These are phyloP conservation scores for Ernsta delagoae DNA, from an alignment of 2,888 invertebrate species.

Conservation along the genomic window DNA sequence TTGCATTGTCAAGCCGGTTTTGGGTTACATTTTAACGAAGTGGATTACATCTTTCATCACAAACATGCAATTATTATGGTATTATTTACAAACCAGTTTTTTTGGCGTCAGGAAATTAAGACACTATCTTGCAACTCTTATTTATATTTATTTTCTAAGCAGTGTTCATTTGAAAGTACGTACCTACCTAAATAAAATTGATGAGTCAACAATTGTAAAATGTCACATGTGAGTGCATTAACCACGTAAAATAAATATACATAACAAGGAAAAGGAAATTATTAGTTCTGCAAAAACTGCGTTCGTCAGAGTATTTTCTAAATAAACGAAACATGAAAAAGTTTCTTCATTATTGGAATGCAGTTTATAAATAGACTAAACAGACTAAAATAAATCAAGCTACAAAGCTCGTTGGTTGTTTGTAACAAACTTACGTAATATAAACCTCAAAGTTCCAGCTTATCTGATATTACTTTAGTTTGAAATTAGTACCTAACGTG, in stretches of 20 bases:
- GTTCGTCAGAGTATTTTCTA: too few species aligned
- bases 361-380: conserved; percentile 4
- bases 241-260: too few species aligned
- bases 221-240: too few species aligned
- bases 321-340: too few species aligned
- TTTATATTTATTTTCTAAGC: not conserved
- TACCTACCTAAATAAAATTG: too few species aligned
- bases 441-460: conserved; percentile 12
- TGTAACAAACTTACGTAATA: conserved; percentile 24
- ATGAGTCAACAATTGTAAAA: too few species aligned
- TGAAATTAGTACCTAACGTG: not conserved
- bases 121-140: conserved; percentile 3
- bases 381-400: conserved; percentile 1
- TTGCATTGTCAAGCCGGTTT: conserved; percentile 9
- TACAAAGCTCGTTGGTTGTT: conserved; percentile 5
- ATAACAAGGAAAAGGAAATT: too few species aligned
- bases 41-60: conserved; percentile 29
- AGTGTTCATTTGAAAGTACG: not conserved
- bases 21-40: conserved; percentile 26
- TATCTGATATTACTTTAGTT: conserved; percentile 13
- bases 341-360: conserved; percentile 12
- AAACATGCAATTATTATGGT: conserved; percentile 16
- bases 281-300: too few species aligned
- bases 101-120: conserved; percentile 19
- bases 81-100: conserved; percentile 28